phyloP scores from a whole-genome alignment of 1,140 invertebrate genomes.

The Holcopasites calliopsidis region DNA sequence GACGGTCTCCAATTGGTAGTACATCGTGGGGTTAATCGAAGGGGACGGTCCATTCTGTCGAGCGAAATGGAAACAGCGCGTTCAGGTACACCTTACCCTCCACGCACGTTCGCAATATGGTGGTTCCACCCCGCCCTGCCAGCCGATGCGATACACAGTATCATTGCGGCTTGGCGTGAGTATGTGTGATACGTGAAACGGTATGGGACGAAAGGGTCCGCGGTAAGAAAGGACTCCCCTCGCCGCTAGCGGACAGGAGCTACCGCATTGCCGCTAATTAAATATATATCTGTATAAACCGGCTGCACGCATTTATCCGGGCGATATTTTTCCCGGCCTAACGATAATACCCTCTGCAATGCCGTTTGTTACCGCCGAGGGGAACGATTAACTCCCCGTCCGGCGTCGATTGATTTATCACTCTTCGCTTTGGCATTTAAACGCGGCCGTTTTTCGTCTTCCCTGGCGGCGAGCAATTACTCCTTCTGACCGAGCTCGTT shows the following conservation, averaged over 20 bases:
- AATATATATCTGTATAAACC: constrained; percentile 47
- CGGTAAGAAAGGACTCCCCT: constrained; percentile 7
- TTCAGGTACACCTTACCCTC: constrained; percentile 2
- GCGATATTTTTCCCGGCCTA: constrained; percentile 23
- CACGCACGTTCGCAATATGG: not conserved
- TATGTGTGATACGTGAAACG: not conserved
- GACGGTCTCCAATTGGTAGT: not conserved
- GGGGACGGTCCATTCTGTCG: constrained; percentile 25
- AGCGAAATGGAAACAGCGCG: constrained; percentile 32
- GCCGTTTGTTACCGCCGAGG: constrained; percentile 31
- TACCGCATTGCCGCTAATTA: constrained; percentile 48
- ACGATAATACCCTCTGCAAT: constrained; percentile 35
- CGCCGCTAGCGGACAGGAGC: too few species aligned
- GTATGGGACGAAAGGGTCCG: constrained; percentile 12
- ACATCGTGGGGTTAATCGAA: constrained; percentile 3
- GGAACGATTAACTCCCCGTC: constrained; percentile 37
- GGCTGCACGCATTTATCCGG: constrained; percentile 18
- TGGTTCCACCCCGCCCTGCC: not conserved
- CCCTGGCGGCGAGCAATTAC: constrained; percentile 14
- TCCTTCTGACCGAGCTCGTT: constrained; percentile 6
- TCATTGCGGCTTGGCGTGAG: not conserved
- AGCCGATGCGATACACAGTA: not conserved
- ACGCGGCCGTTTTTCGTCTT: constrained; percentile 31
- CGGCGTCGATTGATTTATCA: constrained; percentile 43
- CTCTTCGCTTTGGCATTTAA: constrained; percentile 33